Evolutionary conservation across 2,797 vertebrate species (phyloP).

Genomic region (Peromyscus melanophrys): DNA sequence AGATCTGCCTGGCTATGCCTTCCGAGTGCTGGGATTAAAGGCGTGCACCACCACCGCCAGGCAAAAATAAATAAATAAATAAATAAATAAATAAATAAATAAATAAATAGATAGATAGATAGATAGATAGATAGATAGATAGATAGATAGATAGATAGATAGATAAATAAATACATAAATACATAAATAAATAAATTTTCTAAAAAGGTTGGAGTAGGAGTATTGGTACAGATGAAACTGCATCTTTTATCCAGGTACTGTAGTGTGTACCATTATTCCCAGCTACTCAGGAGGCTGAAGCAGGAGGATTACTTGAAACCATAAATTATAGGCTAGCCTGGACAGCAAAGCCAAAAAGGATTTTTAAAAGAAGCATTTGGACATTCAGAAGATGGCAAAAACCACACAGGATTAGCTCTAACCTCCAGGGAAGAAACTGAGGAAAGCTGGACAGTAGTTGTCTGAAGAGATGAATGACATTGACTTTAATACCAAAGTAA

Average conservation of each 20-base stretch:
- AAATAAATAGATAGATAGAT: too few relatives aligned
- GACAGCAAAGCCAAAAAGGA: background rate
- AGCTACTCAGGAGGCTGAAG: background rate
- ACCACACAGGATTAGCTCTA: too few relatives aligned
- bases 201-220: constrained; percentile 26
- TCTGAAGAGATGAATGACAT: background rate
- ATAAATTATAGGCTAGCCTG: background rate
- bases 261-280: background rate
- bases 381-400: background rate
- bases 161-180: too few relatives aligned
- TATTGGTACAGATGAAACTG: background rate
- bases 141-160: too few relatives aligned
- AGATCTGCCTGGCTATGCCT: too few relatives aligned
- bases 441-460: background rate
- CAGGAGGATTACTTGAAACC: background rate
- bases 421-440: background rate
- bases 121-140: too few relatives aligned
- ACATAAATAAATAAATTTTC: background rate
- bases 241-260: background rate
- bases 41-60: too few relatives aligned
- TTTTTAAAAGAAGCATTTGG: background rate
- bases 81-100: too few relatives aligned
- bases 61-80: too few relatives aligned
- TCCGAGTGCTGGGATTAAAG: too few relatives aligned
- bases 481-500: background rate